Base-by-base conservation (phyloP, 2,888 invertebrate species). In the Amblyjoppa proteus region DNA sequence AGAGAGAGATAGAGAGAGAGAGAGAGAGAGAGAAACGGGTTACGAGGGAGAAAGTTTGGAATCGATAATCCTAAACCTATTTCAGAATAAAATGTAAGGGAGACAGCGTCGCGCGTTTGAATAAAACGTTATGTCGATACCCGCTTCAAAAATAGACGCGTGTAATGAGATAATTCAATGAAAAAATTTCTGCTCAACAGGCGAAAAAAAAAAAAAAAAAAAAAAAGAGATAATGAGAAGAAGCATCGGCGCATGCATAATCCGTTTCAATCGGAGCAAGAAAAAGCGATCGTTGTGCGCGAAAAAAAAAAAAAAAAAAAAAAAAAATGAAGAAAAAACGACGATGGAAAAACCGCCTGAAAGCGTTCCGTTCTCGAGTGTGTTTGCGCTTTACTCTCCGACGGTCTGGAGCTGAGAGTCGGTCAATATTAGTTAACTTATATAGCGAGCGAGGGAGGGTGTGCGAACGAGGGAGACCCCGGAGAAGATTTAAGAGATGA, bases 391-490 rank as follows among this genome's bases (percentile, higher is more conserved):
- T 68, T 73, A 77, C 77, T 78, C 73, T 49, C 64, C 61, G 68
- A 74, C 73, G 58, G 66, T 74, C 73, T 83, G 76, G 76, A 64
- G 70, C 71, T 74, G 78, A 78, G 78, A 77, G 75, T 83, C 69
- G 58, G 83, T 78, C 77, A 83, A 83, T 83, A 83, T 83, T 83
- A 83, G 83, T 78, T 83, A 78, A 74, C 78, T 78, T 68, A 69
- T 68, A 69, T 78, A 69, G 78, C 78, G 38, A 76, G 71, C 53
- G 41, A 31, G 53, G 20, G n/a, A 77, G 31, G 41, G 61, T 38
- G 49, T 38, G 6, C 13, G 58, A 70, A 58, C 20, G 20, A 75
- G n/a, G 58, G 13, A 69, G 38, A n/a, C 16, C 16, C 49, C 34
- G 41, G 25, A 28, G 31, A 68, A 83, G 77, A 83, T 77, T 83